Conservation (phyloP, 2,888 invertebrate species). For the Clusia tigrina region DNA sequence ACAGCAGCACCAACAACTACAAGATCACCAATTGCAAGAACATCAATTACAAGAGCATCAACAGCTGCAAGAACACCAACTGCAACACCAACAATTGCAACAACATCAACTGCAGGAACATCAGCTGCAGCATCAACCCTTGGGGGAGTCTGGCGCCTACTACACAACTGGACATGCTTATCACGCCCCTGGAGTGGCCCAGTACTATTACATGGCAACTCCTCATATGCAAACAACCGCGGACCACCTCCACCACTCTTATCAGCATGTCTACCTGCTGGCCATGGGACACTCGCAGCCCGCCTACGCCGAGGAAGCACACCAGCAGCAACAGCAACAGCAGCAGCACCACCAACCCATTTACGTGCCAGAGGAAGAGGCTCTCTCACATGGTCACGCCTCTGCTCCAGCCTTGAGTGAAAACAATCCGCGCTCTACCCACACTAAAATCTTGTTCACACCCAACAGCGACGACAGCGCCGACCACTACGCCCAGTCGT, state of each 20-base stretch:
- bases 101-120: too few relatives aligned
- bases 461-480: constrained; percentile 35
- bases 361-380: constrained; percentile 42
- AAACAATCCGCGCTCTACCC: constrained; percentile 61
- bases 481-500: constrained; percentile 48
- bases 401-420: constrained; percentile 50
- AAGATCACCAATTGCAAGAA: constrained; percentile 40
- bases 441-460: constrained; percentile 62
- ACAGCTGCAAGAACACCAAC: constrained; percentile 32
- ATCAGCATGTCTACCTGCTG: constrained; percentile 56
- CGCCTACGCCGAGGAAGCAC: constrained; percentile 14
- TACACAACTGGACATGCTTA: constrained; percentile 14
- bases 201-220: constrained; percentile 51
- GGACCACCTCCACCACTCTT: constrained; percentile 32
- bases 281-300: constrained; percentile 46
- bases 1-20: constrained; percentile 21
- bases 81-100: too few relatives aligned
- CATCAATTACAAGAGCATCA: constrained; percentile 41
- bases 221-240: constrained; percentile 39
- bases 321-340: constrained; percentile 13
- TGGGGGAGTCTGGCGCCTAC: constrained; percentile 13
- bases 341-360: constrained; percentile 38
- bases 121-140: constrained; percentile 29
- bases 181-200: constrained; percentile 39
- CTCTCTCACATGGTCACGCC: constrained; percentile 5